Conservation (phyloP, 1,140 invertebrate species). For the Hyphantria cunea region DNA sequence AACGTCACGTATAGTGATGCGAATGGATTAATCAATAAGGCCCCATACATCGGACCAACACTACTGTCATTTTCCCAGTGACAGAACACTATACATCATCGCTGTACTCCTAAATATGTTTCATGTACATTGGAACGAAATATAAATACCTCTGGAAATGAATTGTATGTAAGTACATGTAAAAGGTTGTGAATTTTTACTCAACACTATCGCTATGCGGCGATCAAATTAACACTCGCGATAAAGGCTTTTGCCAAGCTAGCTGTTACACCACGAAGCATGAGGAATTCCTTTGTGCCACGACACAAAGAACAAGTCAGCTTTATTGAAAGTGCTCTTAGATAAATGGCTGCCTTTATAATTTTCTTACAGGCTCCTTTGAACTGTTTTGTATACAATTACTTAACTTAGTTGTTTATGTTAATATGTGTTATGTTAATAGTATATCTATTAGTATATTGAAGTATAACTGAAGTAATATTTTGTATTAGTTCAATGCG, state of each 20-base stretch:
- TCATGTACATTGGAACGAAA: too few species aligned
- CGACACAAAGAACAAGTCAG: slow-evolving; percentile 29
- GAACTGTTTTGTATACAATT: not conserved
- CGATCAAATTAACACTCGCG: slow-evolving; percentile 28
- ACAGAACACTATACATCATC: too few species aligned
- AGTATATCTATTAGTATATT: too few species aligned
- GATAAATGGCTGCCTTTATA: slow-evolving; percentile 20
- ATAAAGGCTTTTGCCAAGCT: slow-evolving; percentile 14
- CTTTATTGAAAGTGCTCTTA: slow-evolving; percentile 25
- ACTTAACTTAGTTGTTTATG: not conserved
- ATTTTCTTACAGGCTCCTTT: slow-evolving; percentile 13
- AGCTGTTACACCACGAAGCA: slow-evolving; percentile 7
- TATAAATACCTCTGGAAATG: too few species aligned
- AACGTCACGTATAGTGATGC: too few species aligned
- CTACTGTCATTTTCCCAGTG: too few species aligned
- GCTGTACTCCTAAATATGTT: not conserved
- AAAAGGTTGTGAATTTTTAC: not conserved
- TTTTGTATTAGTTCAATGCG: too few species aligned
- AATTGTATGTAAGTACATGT: not conserved
- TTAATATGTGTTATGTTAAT: not conserved
- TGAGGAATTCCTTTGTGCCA: slow-evolving; percentile 22
- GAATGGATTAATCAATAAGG: too few species aligned
- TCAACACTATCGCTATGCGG: too few species aligned
- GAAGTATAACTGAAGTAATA: too few species aligned
- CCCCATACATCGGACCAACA: too few species aligned